Percentiles rank a stretch among this genome's conserved stretches.
Conservation (phyloP, 2,888 invertebrate species). For the Lacanobia wlatinum region DNA sequence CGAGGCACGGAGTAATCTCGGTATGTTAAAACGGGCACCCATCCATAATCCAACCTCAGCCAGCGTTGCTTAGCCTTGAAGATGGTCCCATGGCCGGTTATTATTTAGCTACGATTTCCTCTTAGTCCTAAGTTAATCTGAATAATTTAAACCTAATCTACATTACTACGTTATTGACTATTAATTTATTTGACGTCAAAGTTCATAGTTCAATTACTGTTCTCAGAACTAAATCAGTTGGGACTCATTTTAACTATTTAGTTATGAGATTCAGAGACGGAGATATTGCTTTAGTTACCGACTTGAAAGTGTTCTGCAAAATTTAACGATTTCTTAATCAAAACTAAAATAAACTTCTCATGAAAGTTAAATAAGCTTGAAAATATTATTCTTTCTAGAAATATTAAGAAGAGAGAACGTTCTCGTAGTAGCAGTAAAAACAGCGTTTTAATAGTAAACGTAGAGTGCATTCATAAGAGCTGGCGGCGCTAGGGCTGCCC, state of each 20-base stretch:
- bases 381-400: slow-evolving; percentile 26
- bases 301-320: neutral
- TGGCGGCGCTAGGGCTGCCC: slow-evolving; percentile 3
- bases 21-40: too few species aligned
- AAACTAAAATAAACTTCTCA: slow-evolving; percentile 12
- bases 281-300: neutral
- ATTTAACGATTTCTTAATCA: neutral
- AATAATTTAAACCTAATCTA: neutral
- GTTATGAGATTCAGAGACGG: neutral
- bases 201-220: neutral
- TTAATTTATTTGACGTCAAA: neutral
- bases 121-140: too few species aligned
- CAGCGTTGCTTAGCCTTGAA: too few species aligned
- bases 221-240: neutral
- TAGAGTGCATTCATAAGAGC: slow-evolving; percentile 8
- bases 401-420: slow-evolving; percentile 16
- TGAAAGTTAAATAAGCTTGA: neutral
- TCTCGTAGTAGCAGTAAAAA: slow-evolving; percentile 4
- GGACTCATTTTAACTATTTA: neutral
- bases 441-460: slow-evolving; percentile 10
- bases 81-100: too few species aligned
- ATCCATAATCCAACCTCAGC: too few species aligned
- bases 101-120: too few species aligned
- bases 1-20: too few species aligned
- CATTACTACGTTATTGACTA: neutral